These are phyloP conservation scores for Nixonia krombeini DNA, from an alignment of 1,140 invertebrate species.

Conservation along the genomic window DNA sequence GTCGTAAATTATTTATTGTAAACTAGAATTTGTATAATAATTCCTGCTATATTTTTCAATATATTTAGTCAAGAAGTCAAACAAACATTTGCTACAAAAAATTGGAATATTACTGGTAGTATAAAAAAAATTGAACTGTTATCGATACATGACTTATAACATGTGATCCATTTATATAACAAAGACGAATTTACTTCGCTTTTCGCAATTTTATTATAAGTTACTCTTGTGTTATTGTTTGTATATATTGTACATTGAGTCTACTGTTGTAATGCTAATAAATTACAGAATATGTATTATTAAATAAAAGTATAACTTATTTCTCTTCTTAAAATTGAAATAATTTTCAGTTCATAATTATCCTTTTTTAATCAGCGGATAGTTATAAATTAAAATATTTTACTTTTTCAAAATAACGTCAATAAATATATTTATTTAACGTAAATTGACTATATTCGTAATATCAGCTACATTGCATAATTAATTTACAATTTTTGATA, in stretches of 20 bases:
- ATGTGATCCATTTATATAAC: constrained; percentile 13
- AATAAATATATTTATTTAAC: too few species aligned
- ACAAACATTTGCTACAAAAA: constrained; percentile 8
- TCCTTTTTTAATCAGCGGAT: too few species aligned
- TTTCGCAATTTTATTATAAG: constrained; percentile 48
- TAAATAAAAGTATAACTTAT: too few species aligned
- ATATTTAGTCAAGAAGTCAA: too few species aligned
- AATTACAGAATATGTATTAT: constrained; percentile 46
- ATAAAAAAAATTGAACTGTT: background rate
- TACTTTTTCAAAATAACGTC: too few species aligned
- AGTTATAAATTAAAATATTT: too few species aligned
- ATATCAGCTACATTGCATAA: too few species aligned
- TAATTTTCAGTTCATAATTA: too few species aligned
- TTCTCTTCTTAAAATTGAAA: too few species aligned
- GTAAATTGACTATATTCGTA: too few species aligned
- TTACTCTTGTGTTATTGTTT: constrained; percentile 58
- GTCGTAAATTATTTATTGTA: constrained; percentile 16
- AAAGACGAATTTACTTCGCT: constrained; percentile 15
- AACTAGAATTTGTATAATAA: constrained; percentile 17
- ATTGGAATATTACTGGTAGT: background rate
- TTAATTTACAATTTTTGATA: too few species aligned
- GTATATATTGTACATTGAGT: constrained; percentile 61
- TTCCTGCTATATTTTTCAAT: too few species aligned
- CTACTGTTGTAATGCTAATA: constrained; percentile 51
- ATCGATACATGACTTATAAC: background rate